Base-by-base conservation (phyloP, 1,140 invertebrate species). In the Ceratoteleas bidentatus region DNA sequence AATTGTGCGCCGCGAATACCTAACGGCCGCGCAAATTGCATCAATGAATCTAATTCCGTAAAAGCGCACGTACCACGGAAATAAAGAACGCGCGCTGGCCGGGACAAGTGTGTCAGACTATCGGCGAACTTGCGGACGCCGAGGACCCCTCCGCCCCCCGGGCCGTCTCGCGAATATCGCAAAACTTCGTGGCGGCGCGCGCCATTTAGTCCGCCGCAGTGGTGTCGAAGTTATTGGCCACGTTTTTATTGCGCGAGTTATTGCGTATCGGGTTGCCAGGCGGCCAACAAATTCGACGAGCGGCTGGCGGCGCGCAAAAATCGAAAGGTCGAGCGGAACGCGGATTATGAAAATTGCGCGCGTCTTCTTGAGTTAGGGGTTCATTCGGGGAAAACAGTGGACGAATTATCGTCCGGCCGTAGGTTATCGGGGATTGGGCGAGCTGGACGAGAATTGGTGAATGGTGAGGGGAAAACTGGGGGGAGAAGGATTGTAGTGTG, bases 161-260 rank as follows among this genome's bases (percentile, higher is more conserved):
- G 32, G 40, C 64, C 66, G 32, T 53, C 66, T 85, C 85, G 85
- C 86, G 84, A 88, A 89, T 87, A 89, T 84, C 85, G 60, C 81
- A 72, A 88, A 88, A 85, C 83, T 88, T 86, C 74, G 61, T 86
- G 66, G 64, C 15, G 24, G 24, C 68, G 45, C 33, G 58, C 64
- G 14, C 61, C 74, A 74, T 76, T 80, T 68, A 75, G 50, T 62
- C 54, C 62, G 66, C 58, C 58, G 53, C 79, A 62, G 66, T 76
- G 58, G 60, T 61, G 70, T 70, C 68, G 75, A 77, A 88, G 84
- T 88, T 90, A 87, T 88, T 86, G 85, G 73, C 62, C 66, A 76
- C 70, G 82, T 88, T 90, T 90, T 90, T 88, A 88, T 89, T 88
- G 84, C 83, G 33, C 54, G 73, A 87, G 87, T 88, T 88, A 89